Evolutionary conservation across 2,113 vertebrate genomes (phyloP), one percentile per base, ranked within the genome.

Genomic region (Sisor rabdophorus): DNA sequence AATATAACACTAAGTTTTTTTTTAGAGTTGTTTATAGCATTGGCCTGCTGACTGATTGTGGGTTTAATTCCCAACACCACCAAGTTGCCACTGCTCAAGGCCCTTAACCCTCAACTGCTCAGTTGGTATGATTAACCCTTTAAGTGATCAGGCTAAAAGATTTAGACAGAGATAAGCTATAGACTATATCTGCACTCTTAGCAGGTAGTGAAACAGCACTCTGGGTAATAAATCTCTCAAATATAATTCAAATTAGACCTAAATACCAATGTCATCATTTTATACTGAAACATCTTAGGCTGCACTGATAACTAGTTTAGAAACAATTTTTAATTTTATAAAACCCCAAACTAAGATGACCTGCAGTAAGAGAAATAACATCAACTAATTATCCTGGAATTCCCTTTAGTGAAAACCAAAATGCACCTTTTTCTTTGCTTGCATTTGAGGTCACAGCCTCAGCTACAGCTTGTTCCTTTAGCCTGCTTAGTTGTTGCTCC

Each of bases 401-500:
- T 67, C 44, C 44, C 22, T 11, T 15, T 17, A n/a, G 36, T 9
- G 71, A 26, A 9, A 22, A 16, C 10, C 17, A 26, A n/a, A 47
- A n/a, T 20, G 17, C 22, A 96, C 95, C 95, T 93, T 87, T 90
- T 64, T 94, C 94, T 68, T 81, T 92, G 0, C 81, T 64, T 61
- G 84, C 85, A 80, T 89, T 89, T 75, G 50, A 71, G 68, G 77
- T 58, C 85, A 89, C 89, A 70, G 81, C 83, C 77, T 88, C 93
- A 80, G 78, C 87, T 63, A 88, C 79, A 81, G 91, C 12, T 63
- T 93, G 93, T 1, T 95, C 93, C 3, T 92, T 93, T 68, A 96
- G 56, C 44, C 86, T 92, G 79, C 89, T 90, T 53, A 98, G 91
- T 81, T 95, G 94, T 0, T 78, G 78, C 83, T 98, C 96, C 24